phyloP scores from a whole-genome alignment of 1,140 invertebrate genomes.

The Heterodera schachtii region DNA sequence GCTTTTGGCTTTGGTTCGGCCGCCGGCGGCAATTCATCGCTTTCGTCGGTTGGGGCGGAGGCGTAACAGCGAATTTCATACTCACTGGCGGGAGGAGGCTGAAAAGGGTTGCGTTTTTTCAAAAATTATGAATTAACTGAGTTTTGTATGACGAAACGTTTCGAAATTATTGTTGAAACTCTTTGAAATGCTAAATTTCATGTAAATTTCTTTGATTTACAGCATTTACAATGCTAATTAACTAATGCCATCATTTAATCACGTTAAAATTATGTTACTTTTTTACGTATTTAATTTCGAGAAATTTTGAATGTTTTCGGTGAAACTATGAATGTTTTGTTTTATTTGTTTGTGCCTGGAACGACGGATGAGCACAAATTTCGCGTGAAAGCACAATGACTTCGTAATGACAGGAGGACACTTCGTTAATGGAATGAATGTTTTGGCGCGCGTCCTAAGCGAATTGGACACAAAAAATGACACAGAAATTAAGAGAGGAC shows the following conservation, averaged over 20 bases:
- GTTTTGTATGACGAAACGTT: too few relatives aligned
- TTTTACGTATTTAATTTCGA: too few relatives aligned
- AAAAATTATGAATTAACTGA: too few relatives aligned
- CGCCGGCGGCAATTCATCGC: not conserved
- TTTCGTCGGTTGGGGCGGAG: not conserved
- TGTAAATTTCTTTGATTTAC: too few relatives aligned
- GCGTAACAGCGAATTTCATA: slow-evolving; percentile 51
- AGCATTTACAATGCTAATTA: too few relatives aligned
- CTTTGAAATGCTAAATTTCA: too few relatives aligned
- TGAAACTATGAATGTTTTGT: too few relatives aligned
- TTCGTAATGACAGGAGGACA: slow-evolving; percentile 89
- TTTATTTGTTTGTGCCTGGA: slow-evolving; percentile 69
- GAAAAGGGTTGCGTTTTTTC: too few relatives aligned
- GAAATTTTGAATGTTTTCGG: too few relatives aligned
- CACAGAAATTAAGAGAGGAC: not conserved
- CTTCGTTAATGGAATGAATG: slow-evolving; percentile 88
- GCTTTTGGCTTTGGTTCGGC: slow-evolving; percentile 46
- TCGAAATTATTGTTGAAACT: too few relatives aligned
- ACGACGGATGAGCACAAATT: slow-evolving; percentile 84
- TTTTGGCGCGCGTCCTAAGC: slow-evolving; percentile 30
- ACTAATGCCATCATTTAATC: too few relatives aligned
- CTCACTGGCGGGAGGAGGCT: slow-evolving; percentile 62
- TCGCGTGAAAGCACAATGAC: slow-evolving; percentile 81
- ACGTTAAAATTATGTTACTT: too few relatives aligned
- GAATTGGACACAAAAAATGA: not conserved